Base-by-base conservation (phyloP, 2,113 vertebrate genomes). In the Microcebus tavaratra region DNA sequence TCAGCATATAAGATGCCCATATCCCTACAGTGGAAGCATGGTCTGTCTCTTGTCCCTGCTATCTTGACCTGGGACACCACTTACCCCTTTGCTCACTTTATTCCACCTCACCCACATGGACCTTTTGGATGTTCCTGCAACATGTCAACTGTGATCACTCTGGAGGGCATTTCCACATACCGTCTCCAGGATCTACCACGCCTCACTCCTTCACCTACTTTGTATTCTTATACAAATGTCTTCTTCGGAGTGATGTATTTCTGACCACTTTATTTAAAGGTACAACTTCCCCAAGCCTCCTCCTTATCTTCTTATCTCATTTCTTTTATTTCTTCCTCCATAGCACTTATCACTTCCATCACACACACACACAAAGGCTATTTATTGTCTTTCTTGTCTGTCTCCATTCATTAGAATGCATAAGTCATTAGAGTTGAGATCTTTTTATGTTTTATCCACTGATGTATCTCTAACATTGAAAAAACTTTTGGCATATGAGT, bases 231-330 rank as follows among this genome's bases (percentile, higher is more conserved):
- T 6, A 34, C 50, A 67, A 75, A 39, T 25, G 42, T 59, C 23
- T 76, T 84, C 48, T 34, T 57, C 12, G 0, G 31, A 87, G 10
- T 9, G 29, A 72, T 55, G 2, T 27, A 31, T 36, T 95, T 91
- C 59, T 75, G 12, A 81, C 4, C 12, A 88, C 39, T 92, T 95
- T 65, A n/a, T 36, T 95, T 87, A 65, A 92, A 80, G 78, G 27
- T 67, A 73, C 27, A 57, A 42, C 7, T 87, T 59, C 79, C 31
- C 31, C 29, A 79, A 59, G 29, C 10, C 5, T 36, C 57, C 9
- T 83, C 29, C 67, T 73, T 57, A 8, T 55, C 31, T 14, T 79
- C 14, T 50, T 42, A 31, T 15, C 20, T 5, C 6, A 6, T 90
- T 93, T n/a, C 15, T 18, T 80, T 80, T 29, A 31, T 75, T 76